Evolutionary conservation across 2,888 invertebrate species (phyloP), one percentile per base, ranked within the genome.

Genomic region (Tiphia femorata): DNA sequence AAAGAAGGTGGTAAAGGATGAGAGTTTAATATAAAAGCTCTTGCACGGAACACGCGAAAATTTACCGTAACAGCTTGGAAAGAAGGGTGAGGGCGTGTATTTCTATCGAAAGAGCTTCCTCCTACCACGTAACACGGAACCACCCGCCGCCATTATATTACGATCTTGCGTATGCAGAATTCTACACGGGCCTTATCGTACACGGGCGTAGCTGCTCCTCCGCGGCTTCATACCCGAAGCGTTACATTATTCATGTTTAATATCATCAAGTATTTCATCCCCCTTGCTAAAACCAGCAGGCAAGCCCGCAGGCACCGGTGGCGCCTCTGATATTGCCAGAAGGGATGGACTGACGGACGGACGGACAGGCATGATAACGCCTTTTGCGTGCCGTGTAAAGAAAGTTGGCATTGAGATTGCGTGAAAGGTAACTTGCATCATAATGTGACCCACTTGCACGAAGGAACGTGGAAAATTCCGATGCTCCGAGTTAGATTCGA

Each of bases 211-310:
- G 20, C 44, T 50, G 40, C 50, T 61, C 49, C 56, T 58, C 58
- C 53, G 54, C 64, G 62, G 61, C 68, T 62, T 59, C 67, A 59
- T 54, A 67, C 49, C 63, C 51, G 35, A 62, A 47, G 66, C 72
- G 76, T 79, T 82, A 76, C 81, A 82, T 82, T 81, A 82, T 82
- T 82, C 81, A 82, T 82, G 78, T 79, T 79, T 77, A 82, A 82
- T 82, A 81, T 78, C 77, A 77, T 77, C 73, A 75, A 78, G 77
- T 77, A 78, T 79, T 79, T 77, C 76, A 76, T 74, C 75, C 78
- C 72, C 60, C 66, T 55, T 70, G 67, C 69, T 70, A 67, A 77
- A 75, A 71, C 66, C 73, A 61, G 64, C 60, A 16, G 29, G 17
- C 29, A 29, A 12, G 42, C 58, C 46, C 52, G 66, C 58, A 60